phyloP scores from a whole-genome alignment of 53 echinoderm and acorn worm species.

The Holothuria scabra region DNA sequence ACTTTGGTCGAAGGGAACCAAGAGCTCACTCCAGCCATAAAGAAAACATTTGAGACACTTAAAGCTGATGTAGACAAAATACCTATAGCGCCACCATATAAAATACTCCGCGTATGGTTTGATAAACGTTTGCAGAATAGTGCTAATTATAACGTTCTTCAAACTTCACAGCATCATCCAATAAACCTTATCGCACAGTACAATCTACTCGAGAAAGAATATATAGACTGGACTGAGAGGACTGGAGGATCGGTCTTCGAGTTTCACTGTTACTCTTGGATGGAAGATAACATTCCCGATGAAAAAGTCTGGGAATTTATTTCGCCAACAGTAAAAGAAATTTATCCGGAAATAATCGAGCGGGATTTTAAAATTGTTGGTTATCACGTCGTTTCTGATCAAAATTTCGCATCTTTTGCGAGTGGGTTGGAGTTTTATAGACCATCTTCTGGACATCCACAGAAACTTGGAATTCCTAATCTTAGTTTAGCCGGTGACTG shows the following conservation, averaged over 20 bases:
- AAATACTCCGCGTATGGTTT: slow-evolving; percentile 81
- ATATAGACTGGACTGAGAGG: slow-evolving; percentile 76
- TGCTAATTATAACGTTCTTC: slow-evolving; percentile 66
- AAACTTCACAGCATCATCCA: slow-evolving; percentile 85
- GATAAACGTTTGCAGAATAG: slow-evolving; percentile 68
- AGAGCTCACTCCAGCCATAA: not conserved
- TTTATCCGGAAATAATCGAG: slow-evolving; percentile 89
- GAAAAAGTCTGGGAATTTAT: slow-evolving; percentile 80
- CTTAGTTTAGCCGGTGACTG: slow-evolving; percentile 89
- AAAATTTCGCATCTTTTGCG: slow-evolving; percentile 79
- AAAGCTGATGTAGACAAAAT: slow-evolving; percentile 25
- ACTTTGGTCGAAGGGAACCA: slow-evolving; percentile 20
- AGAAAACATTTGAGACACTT: not conserved
- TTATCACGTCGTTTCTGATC: slow-evolving; percentile 69
- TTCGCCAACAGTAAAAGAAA: slow-evolving; percentile 73
- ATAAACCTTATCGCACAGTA: slow-evolving; percentile 81
- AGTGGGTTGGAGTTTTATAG: slow-evolving; percentile 63
- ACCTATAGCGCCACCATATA: slow-evolving; percentile 84
- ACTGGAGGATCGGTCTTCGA: slow-evolving; percentile 86
- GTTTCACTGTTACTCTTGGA: slow-evolving; percentile 84
- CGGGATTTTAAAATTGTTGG: slow-evolving; percentile 72
- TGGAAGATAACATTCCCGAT: slow-evolving; percentile 61
- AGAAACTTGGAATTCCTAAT: slow-evolving; percentile 73
- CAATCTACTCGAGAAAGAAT: slow-evolving; percentile 80
- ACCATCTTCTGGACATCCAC: slow-evolving; percentile 70